phyloP scores from a whole-genome alignment of 1,140 invertebrate genomes.

The Stenopsyche tienmushanensis region DNA sequence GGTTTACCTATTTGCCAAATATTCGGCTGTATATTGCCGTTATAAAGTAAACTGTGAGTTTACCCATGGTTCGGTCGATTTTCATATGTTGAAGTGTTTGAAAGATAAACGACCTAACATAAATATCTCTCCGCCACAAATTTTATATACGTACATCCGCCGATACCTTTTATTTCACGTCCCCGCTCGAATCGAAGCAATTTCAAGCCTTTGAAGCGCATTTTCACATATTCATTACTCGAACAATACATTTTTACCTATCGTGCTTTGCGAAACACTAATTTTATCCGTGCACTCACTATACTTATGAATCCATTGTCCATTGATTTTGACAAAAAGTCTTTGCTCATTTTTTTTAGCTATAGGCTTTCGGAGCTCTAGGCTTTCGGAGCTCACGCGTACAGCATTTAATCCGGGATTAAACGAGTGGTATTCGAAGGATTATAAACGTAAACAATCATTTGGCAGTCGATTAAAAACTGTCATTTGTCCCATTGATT shows the following conservation, averaged over 20 bases:
- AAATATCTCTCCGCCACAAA: conserved; percentile 28
- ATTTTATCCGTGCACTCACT: no score
- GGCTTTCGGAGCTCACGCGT: no score
- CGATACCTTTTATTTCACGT: conserved; percentile 13
- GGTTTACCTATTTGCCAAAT: neutral
- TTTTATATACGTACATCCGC: conserved; percentile 29
- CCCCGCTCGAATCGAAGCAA: conserved; percentile 3
- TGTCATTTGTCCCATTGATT: no score
- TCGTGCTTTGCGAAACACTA: no score
- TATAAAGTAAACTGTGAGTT: conserved; percentile 2
- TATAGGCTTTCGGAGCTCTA: no score
- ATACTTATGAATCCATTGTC: no score
- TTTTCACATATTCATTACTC: neutral
- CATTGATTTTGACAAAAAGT: no score
- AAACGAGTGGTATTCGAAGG: no score
- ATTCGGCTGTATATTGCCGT: neutral
- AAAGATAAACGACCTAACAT: conserved; percentile 34
- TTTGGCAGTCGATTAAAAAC: no score
- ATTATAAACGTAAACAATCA: no score
- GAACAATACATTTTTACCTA: neutral
- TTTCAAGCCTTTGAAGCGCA: neutral
- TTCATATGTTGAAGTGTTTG: conserved; percentile 33
- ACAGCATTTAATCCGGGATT: no score
- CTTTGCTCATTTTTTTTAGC: no score
- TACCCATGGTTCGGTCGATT: conserved; percentile 11